Base-by-base conservation (phyloP, 2,797 vertebrate genomes). In the Crax fasciolata region DNA sequence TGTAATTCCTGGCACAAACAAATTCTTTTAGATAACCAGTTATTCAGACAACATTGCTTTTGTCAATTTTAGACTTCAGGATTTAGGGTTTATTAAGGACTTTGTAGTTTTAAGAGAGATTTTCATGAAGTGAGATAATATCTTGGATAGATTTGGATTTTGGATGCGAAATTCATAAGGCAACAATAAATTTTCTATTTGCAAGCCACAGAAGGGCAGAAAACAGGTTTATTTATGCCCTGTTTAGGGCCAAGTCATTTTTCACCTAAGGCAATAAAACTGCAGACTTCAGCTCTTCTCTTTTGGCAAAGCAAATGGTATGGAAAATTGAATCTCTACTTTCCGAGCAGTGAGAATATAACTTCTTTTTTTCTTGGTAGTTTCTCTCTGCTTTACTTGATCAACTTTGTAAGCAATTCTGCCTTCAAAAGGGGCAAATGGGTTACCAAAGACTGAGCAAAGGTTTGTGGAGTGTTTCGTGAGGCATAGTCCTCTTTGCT, bases 221-320 rank as follows among this genome's bases (percentile, higher is more conserved):
- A 93, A 90, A 67, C 78, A 93, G 81, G 82, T 82, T 77, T 96
- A 91, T 83, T 91, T 95, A 90, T 94, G 66, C 25, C 51, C 54
- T 44, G 14, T 85, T 84, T 63, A 74, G 75, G 92, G 49, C 78
- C 58, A 89, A 46, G 25, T 87, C 75, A 51, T 97, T 90, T 95
- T 92, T 96, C 68, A 96, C 46, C 51, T 24, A 44, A 30, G 61
- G 68, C 61, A 87, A 24, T 95, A 91, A 87, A 94, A 95, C 39
- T 89, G 62, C 65, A 87, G 81, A 67, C 65, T 84, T 94, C 32
- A 84, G 84, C 81, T 85, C 35, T 95, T 78, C 61, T 61, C 51
- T 93, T 94, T 82, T 89, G 87, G 82, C 65, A 80, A 72, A 87
- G 57, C 44, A 92, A 80, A 87, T 62, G 35, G 63, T 83, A 95